Percentiles rank a stretch among this genome's conserved stretches.
phyloP scores from a whole-genome alignment of 2,888 invertebrate genomes.

The Melipona bicolor region DNA sequence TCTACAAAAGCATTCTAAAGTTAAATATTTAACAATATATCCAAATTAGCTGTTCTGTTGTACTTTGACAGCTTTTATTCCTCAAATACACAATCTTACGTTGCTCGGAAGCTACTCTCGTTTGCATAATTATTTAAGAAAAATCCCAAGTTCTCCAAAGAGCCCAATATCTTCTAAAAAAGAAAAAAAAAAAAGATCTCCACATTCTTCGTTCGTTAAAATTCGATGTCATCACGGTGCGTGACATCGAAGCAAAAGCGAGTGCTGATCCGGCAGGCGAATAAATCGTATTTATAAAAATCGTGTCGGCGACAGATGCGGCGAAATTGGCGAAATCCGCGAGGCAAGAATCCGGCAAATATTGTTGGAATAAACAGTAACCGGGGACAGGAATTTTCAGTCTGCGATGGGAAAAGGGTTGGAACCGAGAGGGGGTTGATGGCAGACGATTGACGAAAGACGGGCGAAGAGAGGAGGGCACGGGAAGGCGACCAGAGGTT shows the following conservation, averaged over 20 bases:
- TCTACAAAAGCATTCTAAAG: too few relatives aligned
- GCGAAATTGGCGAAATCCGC: not conserved
- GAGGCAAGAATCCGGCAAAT: slow-evolving; percentile 6
- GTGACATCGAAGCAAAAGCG: not conserved
- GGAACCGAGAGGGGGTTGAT: not conserved
- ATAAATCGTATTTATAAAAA: not conserved
- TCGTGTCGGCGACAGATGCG: not conserved
- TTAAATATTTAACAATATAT: too few relatives aligned
- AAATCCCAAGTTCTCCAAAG: too few relatives aligned
- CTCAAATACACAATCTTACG: too few relatives aligned
- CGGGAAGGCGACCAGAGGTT: slow-evolving; percentile 31
- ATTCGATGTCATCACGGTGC: not conserved
- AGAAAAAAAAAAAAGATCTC: not conserved
- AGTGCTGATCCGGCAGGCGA: not conserved
- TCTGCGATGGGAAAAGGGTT: too few relatives aligned
- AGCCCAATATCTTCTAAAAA: not conserved
- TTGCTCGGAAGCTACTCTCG: too few relatives aligned
- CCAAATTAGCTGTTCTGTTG: too few relatives aligned
- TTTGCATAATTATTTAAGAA: not conserved
- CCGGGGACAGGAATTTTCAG: not conserved
- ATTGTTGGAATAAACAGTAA: slow-evolving; percentile 30
- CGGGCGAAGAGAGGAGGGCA: too few relatives aligned
- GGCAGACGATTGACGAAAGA: slow-evolving; percentile 8
- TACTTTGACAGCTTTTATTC: too few relatives aligned
- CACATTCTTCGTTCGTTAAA: not conserved